Evolutionary conservation across 2,113 vertebrate genomes (phyloP).

Genomic region (Aldabrachelys gigantea): DNA sequence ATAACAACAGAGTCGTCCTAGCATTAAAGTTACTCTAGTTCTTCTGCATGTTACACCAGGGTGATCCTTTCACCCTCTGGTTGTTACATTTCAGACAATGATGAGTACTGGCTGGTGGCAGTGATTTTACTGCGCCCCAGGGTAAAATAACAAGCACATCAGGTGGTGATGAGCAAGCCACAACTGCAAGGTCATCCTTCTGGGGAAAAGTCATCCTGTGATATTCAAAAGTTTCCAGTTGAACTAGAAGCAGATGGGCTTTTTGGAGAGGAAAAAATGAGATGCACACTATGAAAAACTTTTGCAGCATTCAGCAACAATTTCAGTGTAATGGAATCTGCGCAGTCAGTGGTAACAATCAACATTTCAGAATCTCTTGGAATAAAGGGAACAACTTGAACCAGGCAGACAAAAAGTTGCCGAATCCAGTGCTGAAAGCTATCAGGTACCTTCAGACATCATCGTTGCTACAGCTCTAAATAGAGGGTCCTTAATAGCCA

Average conservation of each 20-base stretch:
- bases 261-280: neutral
- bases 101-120: neutral
- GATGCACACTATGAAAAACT: accelerated
- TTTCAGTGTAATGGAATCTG: neutral
- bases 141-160: neutral
- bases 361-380: neutral
- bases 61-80: neutral
- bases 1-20: accelerated
- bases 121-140: accelerated
- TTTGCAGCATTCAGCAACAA: neutral
- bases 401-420: neutral
- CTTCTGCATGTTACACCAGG: neutral
- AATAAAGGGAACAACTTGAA: neutral
- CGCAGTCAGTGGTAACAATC: accelerated
- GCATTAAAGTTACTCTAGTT: neutral
- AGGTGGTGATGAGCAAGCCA: accelerated
- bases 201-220: neutral
- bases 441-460: accelerated
- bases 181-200: neutral
- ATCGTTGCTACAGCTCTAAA: accelerated
- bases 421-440: accelerated
- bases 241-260: neutral
- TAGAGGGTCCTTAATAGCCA: accelerated
- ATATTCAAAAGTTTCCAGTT: neutral
- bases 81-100: neutral